Evolutionary conservation across 2,888 invertebrate genomes (phyloP).

Genomic region (Euzetes globulus): DNA sequence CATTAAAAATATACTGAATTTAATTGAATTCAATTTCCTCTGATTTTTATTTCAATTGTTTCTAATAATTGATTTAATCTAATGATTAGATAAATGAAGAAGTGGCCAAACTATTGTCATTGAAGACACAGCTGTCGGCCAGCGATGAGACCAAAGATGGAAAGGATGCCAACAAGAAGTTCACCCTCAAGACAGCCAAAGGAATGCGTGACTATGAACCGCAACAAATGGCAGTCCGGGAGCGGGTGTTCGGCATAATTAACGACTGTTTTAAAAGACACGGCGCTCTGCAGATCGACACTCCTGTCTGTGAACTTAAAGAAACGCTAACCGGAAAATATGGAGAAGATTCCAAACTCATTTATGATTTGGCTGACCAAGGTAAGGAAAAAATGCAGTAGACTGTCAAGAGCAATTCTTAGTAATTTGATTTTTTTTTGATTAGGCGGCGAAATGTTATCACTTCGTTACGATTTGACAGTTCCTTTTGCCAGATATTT

Average conservation of each 20-base stretch:
- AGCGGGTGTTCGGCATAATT: conserved; percentile 70
- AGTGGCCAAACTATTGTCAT: conserved; percentile 67
- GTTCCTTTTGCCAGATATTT: conserved; percentile 96
- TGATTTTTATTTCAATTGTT: neutral
- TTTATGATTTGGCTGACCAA: conserved; percentile 96
- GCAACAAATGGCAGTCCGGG: conserved; percentile 85
- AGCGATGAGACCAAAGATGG: neutral
- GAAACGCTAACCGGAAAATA: conserved; percentile 98
- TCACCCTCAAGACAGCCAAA: conserved; percentile 43
- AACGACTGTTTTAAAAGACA: conserved; percentile 85
- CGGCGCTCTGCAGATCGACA: conserved; percentile 96
- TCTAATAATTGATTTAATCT: neutral
- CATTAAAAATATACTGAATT: neutral
- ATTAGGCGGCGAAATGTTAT: conserved; percentile 77
- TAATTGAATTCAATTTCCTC: neutral
- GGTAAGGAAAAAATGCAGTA: conserved; percentile 47
- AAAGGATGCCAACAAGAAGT: conserved; percentile 8
- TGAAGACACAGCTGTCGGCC: conserved; percentile 62
- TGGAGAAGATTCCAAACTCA: conserved; percentile 97
- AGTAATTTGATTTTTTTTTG: neutral
- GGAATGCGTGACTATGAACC: conserved; percentile 90
- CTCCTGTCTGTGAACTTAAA: conserved; percentile 95
- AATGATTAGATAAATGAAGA: conserved; percentile 68
- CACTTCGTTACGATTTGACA: conserved; percentile 92
- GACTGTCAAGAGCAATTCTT: neutral